Evolutionary conservation across 2,113 vertebrate genomes (phyloP), one percentile per base, ranked within the genome.

Genomic region (Dasyprocta punctata): DNA sequence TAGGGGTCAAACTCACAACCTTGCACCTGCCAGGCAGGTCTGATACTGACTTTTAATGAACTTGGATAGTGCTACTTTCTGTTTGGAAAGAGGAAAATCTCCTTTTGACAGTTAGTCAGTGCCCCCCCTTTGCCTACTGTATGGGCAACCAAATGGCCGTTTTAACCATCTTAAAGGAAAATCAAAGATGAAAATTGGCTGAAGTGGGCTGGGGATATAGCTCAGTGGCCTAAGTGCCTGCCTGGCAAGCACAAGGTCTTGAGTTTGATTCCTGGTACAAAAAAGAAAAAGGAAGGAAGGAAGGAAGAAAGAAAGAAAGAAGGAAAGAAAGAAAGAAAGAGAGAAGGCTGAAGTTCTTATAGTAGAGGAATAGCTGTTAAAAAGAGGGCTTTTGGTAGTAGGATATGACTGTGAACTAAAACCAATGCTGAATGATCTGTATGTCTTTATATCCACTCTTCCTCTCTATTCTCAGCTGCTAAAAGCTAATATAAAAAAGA

Each of bases 31-130:
- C n/a, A n/a, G n/a, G n/a, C n/a, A n/a, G n/a, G n/a, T 75, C 86
- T 60, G 54, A 60, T 87, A 36, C 75, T 94, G 83, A 87, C 92
- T 96, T 95, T 92, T 97, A 94, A 97, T 96, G 87, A 95, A 94
- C 41, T 86, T 97, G 84, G 92, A 83, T 65, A 92, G 47, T 81
- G 33, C 86, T n/a, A 44, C 86, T 94, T 98, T 88, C 91, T 96
- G 93, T 96, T 95, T 97, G 93, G 75, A 97, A 98, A 96, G 49
- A 92, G 75, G 80, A 30, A 88, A 88, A 5, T 67, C 4, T 88
- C 88, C 90, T 86, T 93, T 90, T 88, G 90, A 94, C 93, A 95
- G 77, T 44, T 94, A 60, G 28, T 67, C 58, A 9, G 9, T 92
- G 52, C 17, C 58, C 22, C 65, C 20, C 24, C 24, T 87, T 4